These are phyloP conservation scores for Hetaerina titia DNA, from an alignment of 2,888 invertebrate genomes.

Conservation along the genomic window DNA sequence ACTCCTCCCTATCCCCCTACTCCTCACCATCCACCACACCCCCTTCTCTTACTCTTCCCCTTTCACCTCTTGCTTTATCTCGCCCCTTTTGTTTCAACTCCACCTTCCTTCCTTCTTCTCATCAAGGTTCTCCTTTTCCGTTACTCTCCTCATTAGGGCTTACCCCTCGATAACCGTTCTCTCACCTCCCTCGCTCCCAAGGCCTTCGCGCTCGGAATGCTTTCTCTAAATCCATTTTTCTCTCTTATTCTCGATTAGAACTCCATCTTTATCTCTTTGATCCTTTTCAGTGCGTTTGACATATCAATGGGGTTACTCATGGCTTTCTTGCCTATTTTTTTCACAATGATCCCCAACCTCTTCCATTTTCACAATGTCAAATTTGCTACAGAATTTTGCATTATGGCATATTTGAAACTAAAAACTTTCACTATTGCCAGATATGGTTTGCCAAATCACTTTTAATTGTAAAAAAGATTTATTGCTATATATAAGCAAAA, in stretches of 20 bases:
- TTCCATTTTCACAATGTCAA: neutral
- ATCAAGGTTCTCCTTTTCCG: neutral
- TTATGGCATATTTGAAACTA: no score
- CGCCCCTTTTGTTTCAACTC: neutral
- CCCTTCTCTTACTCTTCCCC: neutral
- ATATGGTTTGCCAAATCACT: no score
- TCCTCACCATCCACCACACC: neutral
- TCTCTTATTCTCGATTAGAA: neutral
- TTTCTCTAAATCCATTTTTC: neutral
- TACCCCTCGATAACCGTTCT: neutral
- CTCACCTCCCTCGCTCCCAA: neutral
- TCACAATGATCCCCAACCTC: neutral
- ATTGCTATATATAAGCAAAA: no score
- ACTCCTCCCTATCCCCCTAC: neutral
- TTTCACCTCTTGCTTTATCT: neutral
- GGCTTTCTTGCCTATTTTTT: neutral
- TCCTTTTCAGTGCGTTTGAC: neutral
- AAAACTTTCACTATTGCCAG: no score
- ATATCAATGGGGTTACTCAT: neutral
- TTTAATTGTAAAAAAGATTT: no score
- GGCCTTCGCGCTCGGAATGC: neutral
- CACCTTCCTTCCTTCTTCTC: neutral
- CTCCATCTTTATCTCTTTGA: neutral
- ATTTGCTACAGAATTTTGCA: no score
- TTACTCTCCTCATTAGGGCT: neutral